These are phyloP conservation scores for Leptinotarsa undecemlineata DNA, from an alignment of 1,140 invertebrate genomes.

Conservation along the genomic window DNA sequence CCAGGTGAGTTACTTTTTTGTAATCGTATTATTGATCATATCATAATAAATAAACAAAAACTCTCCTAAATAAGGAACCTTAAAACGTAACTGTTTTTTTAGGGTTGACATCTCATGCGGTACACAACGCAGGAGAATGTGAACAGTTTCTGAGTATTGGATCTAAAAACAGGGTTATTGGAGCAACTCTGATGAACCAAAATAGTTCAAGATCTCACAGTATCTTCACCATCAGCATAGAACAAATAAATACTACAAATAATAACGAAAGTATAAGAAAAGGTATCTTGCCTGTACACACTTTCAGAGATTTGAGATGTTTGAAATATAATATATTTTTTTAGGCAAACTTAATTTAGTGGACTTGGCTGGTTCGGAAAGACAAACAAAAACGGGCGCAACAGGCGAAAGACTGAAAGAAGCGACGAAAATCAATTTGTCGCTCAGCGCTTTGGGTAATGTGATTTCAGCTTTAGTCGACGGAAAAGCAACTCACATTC, in stretches of 20 bases:
- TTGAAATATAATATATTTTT: slow-evolving; percentile 24
- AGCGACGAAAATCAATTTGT: slow-evolving; percentile 95
- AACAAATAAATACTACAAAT: slow-evolving; percentile 67
- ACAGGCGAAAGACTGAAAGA: slow-evolving; percentile 87
- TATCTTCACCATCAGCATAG: slow-evolving; percentile 88
- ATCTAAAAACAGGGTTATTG: slow-evolving; percentile 79
- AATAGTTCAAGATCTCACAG: slow-evolving; percentile 87
- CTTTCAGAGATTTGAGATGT: not conserved
- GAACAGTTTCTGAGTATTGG: slow-evolving; percentile 75
- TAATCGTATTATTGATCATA: too few species aligned
- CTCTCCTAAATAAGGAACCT: too few species aligned
- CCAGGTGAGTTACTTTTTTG: slow-evolving; percentile 57
- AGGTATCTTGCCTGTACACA: slow-evolving; percentile 40
- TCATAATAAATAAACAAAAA: too few species aligned
- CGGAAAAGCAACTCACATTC: slow-evolving; percentile 88
- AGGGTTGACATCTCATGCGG: slow-evolving; percentile 55
- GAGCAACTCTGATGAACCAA: slow-evolving; percentile 92
- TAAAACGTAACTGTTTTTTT: not conserved
- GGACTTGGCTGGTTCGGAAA: slow-evolving; percentile 86
- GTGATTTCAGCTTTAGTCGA: slow-evolving; percentile 92
- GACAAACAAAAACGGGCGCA: slow-evolving; percentile 84
- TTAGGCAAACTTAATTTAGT: slow-evolving; percentile 89
- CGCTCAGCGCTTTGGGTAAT: slow-evolving; percentile 89
- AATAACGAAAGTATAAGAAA: slow-evolving; percentile 61
- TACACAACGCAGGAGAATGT: slow-evolving; percentile 69